phyloP scores from a whole-genome alignment of 2,113 vertebrate species.

The Pelecanus crispus region DNA sequence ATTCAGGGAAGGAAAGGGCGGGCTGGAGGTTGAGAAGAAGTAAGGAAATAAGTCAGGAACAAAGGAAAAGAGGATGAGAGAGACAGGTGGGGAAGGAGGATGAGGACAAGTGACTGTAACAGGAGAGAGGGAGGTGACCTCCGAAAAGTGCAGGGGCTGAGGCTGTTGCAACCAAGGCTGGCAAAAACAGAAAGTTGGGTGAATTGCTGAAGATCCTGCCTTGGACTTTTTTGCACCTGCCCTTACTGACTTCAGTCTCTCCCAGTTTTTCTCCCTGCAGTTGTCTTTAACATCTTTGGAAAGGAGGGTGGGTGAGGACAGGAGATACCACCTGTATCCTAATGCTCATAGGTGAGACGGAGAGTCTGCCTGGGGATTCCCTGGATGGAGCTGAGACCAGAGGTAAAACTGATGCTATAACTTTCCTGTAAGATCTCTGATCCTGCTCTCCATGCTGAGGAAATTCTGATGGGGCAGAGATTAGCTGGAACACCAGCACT shows the following conservation, averaged over 20 bases:
- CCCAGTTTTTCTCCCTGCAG: neutral
- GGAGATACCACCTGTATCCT: neutral
- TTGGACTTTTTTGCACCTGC: neutral
- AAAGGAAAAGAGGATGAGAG: neutral
- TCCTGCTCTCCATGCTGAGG: neutral
- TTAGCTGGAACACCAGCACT: neutral
- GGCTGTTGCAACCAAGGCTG: neutral
- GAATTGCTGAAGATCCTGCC: neutral
- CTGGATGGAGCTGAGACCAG: neutral
- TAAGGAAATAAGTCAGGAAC: neutral
- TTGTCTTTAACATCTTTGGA: neutral
- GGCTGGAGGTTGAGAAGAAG: neutral
- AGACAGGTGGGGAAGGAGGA: neutral
- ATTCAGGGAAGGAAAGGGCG: neutral
- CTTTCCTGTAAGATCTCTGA: neutral
- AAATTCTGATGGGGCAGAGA: neutral
- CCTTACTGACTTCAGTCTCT: neutral
- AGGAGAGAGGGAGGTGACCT: neutral
- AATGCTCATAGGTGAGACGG: neutral
- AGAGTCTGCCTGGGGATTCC: neutral
- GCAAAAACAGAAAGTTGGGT: neutral
- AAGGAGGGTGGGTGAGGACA: fast-evolving
- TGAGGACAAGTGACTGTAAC: neutral
- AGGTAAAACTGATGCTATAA: neutral
- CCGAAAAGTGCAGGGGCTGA: neutral